Conservation (phyloP, 2,888 invertebrate genomes). For the Troilus luridus region DNA sequence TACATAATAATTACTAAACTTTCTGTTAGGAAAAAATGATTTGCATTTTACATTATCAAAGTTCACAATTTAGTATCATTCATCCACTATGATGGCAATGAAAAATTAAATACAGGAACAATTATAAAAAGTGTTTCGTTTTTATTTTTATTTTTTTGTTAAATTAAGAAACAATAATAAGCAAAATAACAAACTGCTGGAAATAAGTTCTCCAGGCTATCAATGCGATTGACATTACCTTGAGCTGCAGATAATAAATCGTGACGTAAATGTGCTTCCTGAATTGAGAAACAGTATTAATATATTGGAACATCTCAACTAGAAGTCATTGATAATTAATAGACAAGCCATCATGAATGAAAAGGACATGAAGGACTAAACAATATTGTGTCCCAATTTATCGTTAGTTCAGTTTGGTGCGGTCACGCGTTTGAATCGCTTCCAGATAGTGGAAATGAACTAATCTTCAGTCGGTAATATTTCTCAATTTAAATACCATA, state of each 20-base stretch:
- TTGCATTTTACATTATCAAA: too few relatives aligned
- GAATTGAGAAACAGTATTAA: not conserved
- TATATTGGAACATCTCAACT: not conserved
- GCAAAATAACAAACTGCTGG: too few relatives aligned
- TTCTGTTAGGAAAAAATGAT: too few relatives aligned
- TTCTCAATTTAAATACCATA: not conserved
- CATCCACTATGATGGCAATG: too few relatives aligned
- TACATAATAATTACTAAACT: too few relatives aligned
- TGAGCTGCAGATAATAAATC: not conserved
- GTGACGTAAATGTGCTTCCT: not conserved
- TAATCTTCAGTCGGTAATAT: not conserved
- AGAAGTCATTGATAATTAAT: not conserved
- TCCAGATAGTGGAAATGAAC: not conserved
- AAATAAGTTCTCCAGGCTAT: not conserved
- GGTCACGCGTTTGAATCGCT: not conserved
- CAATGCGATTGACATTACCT: not conserved
- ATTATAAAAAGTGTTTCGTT: too few relatives aligned
- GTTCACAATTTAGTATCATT: too few relatives aligned
- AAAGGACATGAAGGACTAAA: not conserved
- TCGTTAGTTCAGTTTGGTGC: not conserved
- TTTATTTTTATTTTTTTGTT: not conserved
- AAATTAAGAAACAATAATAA: not conserved
- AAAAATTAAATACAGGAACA: too few relatives aligned
- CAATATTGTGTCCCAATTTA: slow-evolving; percentile 2
- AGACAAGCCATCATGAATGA: not conserved